Conservation (phyloP, 2,113 vertebrate species). For the Phaethon lepturus region DNA sequence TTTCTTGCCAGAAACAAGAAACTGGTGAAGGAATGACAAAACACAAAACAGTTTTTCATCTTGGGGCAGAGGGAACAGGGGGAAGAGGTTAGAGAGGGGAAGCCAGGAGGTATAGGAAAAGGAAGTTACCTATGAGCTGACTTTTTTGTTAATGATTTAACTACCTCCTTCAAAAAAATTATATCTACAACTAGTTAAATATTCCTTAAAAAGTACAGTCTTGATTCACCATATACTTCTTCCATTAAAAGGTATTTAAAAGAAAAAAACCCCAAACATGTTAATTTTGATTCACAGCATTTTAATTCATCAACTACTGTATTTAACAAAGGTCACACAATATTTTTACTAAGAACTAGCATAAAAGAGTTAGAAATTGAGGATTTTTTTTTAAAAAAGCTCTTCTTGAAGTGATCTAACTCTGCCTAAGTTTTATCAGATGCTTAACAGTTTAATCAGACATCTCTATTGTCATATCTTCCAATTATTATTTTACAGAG, state of each 20-base stretch:
- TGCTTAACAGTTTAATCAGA: neutral
- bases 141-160: neutral
- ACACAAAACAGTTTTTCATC: neutral
- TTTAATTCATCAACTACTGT: neutral
- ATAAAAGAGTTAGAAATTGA: neutral
- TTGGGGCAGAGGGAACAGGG: too few relatives aligned
- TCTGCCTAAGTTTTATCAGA: neutral
- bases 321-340: neutral
- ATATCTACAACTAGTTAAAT: neutral
- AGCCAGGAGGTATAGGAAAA: neutral
- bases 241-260: neutral
- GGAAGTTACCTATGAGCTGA: neutral
- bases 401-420: neutral
- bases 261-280: too few relatives aligned
- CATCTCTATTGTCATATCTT: constrained; percentile 36
- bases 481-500: constrained; percentile 46
- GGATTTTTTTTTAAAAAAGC: neutral
- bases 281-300: neutral
- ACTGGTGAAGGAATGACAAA: neutral
- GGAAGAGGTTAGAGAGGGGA: neutral
- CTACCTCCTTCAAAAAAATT: neutral
- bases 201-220: neutral
- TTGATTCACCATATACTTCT: neutral
- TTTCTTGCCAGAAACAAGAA: neutral
- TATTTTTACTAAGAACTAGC: neutral